Conservation (phyloP, 1,140 invertebrate species). For the Drosophila chauvacae region DNA sequence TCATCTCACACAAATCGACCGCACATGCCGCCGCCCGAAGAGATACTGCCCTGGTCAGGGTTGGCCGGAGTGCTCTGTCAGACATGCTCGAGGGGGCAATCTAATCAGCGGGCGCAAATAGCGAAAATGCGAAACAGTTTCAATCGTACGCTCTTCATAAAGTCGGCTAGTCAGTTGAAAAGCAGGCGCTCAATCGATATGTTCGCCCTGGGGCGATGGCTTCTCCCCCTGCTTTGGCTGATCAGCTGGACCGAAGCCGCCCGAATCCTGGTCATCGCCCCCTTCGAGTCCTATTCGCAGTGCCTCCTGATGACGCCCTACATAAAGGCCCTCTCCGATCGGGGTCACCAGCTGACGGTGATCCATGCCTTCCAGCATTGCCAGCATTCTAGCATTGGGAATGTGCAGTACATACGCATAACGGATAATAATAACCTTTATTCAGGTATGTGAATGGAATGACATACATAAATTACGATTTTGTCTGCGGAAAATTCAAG, state of each 20-base stretch:
- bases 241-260: background rate
- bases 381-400: background rate
- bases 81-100: constrained; percentile 6
- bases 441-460: constrained; percentile 19
- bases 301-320: constrained; percentile 50
- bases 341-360: constrained; percentile 60
- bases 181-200: constrained; percentile 1
- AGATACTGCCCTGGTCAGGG: constrained; percentile 19
- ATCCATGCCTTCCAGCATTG: constrained; percentile 51
- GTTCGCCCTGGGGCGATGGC: constrained; percentile 8
- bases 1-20: constrained; percentile 29
- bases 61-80: background rate
- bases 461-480: too few species aligned
- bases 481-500: background rate
- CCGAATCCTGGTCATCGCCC: constrained; percentile 43
- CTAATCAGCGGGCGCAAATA: constrained; percentile 27
- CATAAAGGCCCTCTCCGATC: constrained; percentile 32
- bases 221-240: constrained; percentile 1
- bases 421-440: constrained; percentile 7
- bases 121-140: constrained; percentile 2
- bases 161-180: background rate
- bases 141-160: constrained; percentile 2
- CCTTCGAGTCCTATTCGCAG: constrained; percentile 48
- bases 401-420: constrained; percentile 38
- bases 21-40: constrained; percentile 44